Evolutionary conservation across 2,888 invertebrate genomes (phyloP), one percentile per base, ranked within the genome.

Genomic region (Achlya flavicornis): DNA sequence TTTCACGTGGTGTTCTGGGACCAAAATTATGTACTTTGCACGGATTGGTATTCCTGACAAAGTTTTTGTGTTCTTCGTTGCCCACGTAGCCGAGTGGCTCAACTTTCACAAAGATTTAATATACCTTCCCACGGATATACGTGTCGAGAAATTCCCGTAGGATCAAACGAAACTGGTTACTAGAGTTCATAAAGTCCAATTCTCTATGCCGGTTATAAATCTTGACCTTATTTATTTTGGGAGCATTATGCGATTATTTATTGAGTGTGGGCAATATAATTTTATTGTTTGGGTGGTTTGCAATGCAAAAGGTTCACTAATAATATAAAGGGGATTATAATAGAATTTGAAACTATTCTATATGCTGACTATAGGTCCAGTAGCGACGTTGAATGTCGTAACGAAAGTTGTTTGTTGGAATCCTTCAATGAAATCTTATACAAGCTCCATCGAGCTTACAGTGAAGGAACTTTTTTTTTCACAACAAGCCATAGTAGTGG

Each of bases 91-190:
- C 2, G 53, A 53, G 53, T 19, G 10, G 19, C 53, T 53, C 53
- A 53, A 53, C 53, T 53, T 53, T 19, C 19, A 19, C 19, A 53
- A 53, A 53, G 53, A 53, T 53, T 53, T 19, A 53, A 53, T 53
- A 53, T 53, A 53, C 19, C 10, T 6, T 53, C 16, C 16, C 53
- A n/a, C 46, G n/a, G 46, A 53, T 53, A 53, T 53, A 53, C 53
- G 53, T 53, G 53, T 53, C 19, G 53, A 53, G 53, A 19, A 53
- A 53, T 53, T 53, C 53, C 19, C 53, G 14, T 53, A 53, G 53
- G 53, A 53, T 19, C 19, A 7, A 8, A 10, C 53, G 10, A 10
- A 53, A 19, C 53, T 53, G 19, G 53, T 53, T 53, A 53, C 53
- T 53, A 19, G 19, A 53, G 19, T 19, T 53, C 53, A 53, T 53